phyloP scores from a whole-genome alignment of 2,888 invertebrate genomes.

The Pseudococcus jackbeardsleyi region DNA sequence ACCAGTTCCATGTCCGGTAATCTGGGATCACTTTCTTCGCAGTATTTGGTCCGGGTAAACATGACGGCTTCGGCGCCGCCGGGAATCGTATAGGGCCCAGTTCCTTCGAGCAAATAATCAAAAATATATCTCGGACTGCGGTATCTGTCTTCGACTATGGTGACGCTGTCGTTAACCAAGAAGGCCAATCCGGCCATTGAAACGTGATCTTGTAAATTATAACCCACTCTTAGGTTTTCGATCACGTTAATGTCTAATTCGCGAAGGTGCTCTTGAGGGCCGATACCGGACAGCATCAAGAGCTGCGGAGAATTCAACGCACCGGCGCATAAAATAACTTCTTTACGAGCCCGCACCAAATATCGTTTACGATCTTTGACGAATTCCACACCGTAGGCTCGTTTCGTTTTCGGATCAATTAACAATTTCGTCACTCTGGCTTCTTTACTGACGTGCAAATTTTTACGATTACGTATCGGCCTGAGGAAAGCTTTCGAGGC shows the following conservation, averaged over 20 bases:
- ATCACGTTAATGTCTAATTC: slow-evolving; percentile 70
- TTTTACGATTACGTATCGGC: slow-evolving; percentile 71
- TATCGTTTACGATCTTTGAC: slow-evolving; percentile 53
- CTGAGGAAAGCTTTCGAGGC: slow-evolving; percentile 78
- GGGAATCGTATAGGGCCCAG: slow-evolving; percentile 70
- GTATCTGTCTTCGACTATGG: slow-evolving; percentile 68
- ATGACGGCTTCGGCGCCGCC: slow-evolving; percentile 72
- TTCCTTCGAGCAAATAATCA: slow-evolving; percentile 69
- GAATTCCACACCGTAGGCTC: slow-evolving; percentile 73
- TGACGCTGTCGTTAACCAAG: slow-evolving; percentile 68
- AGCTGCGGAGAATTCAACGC: slow-evolving; percentile 91
- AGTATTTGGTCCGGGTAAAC: slow-evolving; percentile 71
- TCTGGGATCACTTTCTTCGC: slow-evolving; percentile 68
- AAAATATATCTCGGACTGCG: slow-evolving; percentile 69
- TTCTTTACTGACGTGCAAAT: slow-evolving; percentile 65
- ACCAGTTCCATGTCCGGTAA: slow-evolving; percentile 72
- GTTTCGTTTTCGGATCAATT: slow-evolving; percentile 76
- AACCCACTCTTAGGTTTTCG: slow-evolving; percentile 70
- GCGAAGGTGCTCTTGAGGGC: slow-evolving; percentile 70
- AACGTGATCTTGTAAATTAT: slow-evolving; percentile 71
- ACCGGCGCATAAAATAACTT: slow-evolving; percentile 88
- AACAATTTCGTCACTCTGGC: slow-evolving; percentile 76
- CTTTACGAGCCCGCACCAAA: slow-evolving; percentile 77
- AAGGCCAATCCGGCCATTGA: slow-evolving; percentile 70
- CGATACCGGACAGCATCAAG: slow-evolving; percentile 86